Base-by-base conservation (phyloP, 92 coral and sea anemone species). In the Isaurus tuberculatus region DNA sequence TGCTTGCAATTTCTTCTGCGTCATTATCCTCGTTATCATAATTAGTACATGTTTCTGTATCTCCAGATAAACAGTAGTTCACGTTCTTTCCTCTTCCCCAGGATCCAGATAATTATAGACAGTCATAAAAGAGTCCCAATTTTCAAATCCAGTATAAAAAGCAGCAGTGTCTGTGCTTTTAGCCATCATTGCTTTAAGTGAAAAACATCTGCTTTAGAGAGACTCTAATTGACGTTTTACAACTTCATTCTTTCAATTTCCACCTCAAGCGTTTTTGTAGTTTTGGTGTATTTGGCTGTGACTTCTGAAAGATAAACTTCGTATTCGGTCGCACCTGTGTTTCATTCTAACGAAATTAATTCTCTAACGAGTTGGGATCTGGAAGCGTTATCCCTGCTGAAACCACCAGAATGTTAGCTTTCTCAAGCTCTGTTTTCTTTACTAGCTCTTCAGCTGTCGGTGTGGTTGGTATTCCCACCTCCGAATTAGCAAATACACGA, bases 141-240 rank as follows among this genome's bases (percentile, higher is more conserved):
- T 85, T 42, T 72, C 71, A 80, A 89, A 89, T n/a, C 92, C 92
- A 42, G 90, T 86, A 51, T 89, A 79, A 73, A 89, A 89, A 8
- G 79, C 57, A 20, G 70, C 32, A 68, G 80, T 30, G 19, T 57
- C 29, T 46, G 9, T 19, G 63, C 0, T 55, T 55, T 19, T 19
- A 55, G n/a, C 58, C 58, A 49, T 49, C 58, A 49, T 49, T 49
- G 58, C 22, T 49, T 83, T 65, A 4, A 77, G 29, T 7, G 72
- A 63, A 84, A 84, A 75, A 33, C 72, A 31, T 15, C 65, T 72
- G 31, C 66, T 72, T 74, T 64, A 49, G 36, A 88, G 75, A 19
- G 61, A 4, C 29, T 84, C 49, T 83, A 30, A 10, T 57, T 23
- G 84, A 29, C 44, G 44, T 40, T 40, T 40, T 40, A 3, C 44